phyloP scores from a whole-genome alignment of 2,888 invertebrate genomes.

The Bugula neritina region DNA sequence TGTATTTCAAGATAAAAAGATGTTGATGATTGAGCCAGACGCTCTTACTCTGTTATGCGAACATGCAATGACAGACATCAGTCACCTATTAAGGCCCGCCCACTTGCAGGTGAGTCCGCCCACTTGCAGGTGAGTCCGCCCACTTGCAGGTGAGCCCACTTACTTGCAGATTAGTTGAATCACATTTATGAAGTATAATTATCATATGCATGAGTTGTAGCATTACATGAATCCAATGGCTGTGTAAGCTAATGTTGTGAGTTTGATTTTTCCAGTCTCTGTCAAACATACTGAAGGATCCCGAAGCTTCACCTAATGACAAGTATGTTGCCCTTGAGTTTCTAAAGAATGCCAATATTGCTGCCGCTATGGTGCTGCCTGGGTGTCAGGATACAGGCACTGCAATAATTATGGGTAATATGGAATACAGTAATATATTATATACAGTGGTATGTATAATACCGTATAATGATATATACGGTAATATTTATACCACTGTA shows the following conservation, averaged over 20 bases:
- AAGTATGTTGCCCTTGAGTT: constrained; percentile 53
- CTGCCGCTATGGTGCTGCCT: constrained; percentile 52
- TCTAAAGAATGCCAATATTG: constrained; percentile 53
- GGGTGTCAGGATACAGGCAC: constrained; percentile 55
- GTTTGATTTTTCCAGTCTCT: constrained; percentile 41
- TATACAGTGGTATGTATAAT: too few relatives aligned
- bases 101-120: constrained; percentile 52
- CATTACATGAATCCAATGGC: not conserved
- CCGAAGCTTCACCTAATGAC: constrained; percentile 52
- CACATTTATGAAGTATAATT: too few relatives aligned
- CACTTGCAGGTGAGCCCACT: constrained; percentile 52
- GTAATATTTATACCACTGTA: too few relatives aligned
- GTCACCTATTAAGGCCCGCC: constrained; percentile 50
- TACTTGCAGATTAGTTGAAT: constrained; percentile 53
- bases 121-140: constrained; percentile 52
- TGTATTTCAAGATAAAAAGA: constrained; percentile 45
- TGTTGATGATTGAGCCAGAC: constrained; percentile 45
- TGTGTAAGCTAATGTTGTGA: too few relatives aligned
- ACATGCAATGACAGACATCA: constrained; percentile 51
- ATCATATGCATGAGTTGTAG: not conserved
- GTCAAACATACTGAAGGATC: constrained; percentile 50
- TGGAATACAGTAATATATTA: too few relatives aligned
- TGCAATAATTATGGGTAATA: constrained; percentile 52
- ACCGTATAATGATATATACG: too few relatives aligned
- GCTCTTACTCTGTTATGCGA: constrained; percentile 50